These are phyloP conservation scores for Polietes domitor DNA, from an alignment of 2,888 invertebrate species.

Conservation along the genomic window DNA sequence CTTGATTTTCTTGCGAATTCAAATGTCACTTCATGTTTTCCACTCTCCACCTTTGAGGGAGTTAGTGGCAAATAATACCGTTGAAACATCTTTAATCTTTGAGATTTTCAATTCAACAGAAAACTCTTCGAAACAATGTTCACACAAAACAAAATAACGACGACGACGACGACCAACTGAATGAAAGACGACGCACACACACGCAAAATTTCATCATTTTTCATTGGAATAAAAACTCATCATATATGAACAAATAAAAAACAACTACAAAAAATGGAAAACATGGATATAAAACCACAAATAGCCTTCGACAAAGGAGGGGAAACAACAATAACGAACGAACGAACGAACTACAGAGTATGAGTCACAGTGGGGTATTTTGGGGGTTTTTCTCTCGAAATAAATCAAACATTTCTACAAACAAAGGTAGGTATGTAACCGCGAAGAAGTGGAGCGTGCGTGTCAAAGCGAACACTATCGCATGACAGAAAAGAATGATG, in stretches of 20 bases:
- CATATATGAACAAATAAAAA: slow-evolving; percentile 31
- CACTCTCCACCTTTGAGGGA: background rate
- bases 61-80: slow-evolving; percentile 10
- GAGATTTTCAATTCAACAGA: slow-evolving; percentile 26
- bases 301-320: slow-evolving; percentile 46
- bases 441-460: too few relatives aligned
- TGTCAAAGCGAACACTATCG: too few relatives aligned
- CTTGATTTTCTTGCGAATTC: too few relatives aligned
- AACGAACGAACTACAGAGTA: background rate
- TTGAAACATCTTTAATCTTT: slow-evolving; percentile 5
- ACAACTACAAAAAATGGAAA: slow-evolving; percentile 18
- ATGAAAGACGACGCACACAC: background rate
- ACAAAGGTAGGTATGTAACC: too few relatives aligned
- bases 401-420: too few relatives aligned
- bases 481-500: too few relatives aligned
- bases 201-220: slow-evolving; percentile 46
- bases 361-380: background rate
- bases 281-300: slow-evolving; percentile 44
- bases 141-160: background rate
- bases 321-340: slow-evolving; percentile 28
- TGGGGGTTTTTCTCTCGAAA: too few relatives aligned
- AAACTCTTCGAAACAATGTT: background rate
- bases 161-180: too few relatives aligned
- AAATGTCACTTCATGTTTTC: too few relatives aligned
- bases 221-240: slow-evolving; percentile 62